Evolutionary conservation across 2,113 vertebrate species (phyloP).

Genomic region (Athene noctua): DNA sequence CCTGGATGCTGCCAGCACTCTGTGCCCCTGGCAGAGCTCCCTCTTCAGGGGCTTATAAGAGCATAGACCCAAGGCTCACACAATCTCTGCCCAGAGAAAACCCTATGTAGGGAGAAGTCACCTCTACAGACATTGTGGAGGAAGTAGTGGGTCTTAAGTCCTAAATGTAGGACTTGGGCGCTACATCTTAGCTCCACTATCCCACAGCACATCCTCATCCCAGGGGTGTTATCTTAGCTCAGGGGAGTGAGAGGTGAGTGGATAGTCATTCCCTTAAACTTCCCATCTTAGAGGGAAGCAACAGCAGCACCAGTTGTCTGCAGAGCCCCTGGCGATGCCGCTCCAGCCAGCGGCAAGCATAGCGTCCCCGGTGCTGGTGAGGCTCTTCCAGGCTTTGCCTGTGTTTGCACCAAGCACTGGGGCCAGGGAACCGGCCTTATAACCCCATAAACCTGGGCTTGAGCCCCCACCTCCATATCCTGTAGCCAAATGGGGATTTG

Average conservation of each 20-base stretch:
- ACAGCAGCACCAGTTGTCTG: not conserved
- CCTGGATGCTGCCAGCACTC: not conserved
- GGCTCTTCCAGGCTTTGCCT: not conserved
- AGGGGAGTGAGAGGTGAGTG: not conserved
- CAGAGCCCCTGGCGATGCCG: not conserved
- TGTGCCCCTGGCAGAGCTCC: not conserved
- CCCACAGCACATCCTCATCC: not conserved
- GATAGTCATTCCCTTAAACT: not conserved
- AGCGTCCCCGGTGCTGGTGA: not conserved
- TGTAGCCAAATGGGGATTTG: not conserved
- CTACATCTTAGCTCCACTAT: not conserved
- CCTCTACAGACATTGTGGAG: not conserved
- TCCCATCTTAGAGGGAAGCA: not conserved
- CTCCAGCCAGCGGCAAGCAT: accelerated
- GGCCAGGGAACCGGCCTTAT: not conserved
- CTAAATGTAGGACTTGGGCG: not conserved
- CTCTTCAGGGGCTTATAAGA: not conserved
- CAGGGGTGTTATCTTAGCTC: not conserved
- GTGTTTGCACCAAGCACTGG: accelerated
- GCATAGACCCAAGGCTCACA: not conserved
- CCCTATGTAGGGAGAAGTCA: not conserved
- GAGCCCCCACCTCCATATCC: accelerated
- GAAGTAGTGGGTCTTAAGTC: not conserved
- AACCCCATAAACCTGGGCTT: not conserved
- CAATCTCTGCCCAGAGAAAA: not conserved